Evolutionary conservation across 2,888 invertebrate species (phyloP).

Genomic region (Anagyrus pseudococci): DNA sequence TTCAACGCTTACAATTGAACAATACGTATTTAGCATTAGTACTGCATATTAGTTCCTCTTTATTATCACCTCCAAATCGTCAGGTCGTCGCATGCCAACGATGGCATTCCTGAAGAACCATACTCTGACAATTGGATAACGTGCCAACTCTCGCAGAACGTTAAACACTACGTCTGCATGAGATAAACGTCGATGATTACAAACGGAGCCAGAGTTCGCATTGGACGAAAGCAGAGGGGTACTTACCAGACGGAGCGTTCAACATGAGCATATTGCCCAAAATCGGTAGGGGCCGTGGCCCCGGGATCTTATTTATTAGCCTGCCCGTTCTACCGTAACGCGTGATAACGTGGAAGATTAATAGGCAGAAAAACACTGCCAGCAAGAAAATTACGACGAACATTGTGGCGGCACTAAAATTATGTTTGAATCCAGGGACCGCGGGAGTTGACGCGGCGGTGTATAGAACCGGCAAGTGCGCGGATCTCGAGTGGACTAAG

Average conservation of each 20-base stretch:
- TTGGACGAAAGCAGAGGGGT: background rate
- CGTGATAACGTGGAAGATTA: conserved; percentile 38
- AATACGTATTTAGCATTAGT: background rate
- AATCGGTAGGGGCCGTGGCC: conserved; percentile 46
- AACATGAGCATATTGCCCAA: conserved; percentile 43
- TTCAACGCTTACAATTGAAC: background rate
- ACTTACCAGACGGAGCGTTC: conserved; percentile 18
- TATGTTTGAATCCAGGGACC: too few relatives aligned
- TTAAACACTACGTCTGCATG: conserved; percentile 46
- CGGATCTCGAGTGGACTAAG: too few relatives aligned
- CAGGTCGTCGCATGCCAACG: conserved; percentile 49
- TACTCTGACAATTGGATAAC: conserved; percentile 49
- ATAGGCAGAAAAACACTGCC: conserved; percentile 20
- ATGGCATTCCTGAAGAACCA: conserved; percentile 41
- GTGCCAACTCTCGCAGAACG: conserved; percentile 36
- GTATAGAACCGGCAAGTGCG: too few relatives aligned
- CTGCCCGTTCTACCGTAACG: conserved; percentile 47
- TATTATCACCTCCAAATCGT: conserved; percentile 50
- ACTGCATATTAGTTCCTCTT: background rate
- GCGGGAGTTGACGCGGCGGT: too few relatives aligned
- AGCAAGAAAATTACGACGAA: too few relatives aligned
- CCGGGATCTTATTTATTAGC: conserved; percentile 55
- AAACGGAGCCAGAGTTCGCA: background rate
- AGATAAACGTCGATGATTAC: background rate
- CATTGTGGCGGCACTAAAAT: too few relatives aligned